Conservation (phyloP, 2,797 vertebrate genomes). For the Gymnocypris eckloni region DNA sequence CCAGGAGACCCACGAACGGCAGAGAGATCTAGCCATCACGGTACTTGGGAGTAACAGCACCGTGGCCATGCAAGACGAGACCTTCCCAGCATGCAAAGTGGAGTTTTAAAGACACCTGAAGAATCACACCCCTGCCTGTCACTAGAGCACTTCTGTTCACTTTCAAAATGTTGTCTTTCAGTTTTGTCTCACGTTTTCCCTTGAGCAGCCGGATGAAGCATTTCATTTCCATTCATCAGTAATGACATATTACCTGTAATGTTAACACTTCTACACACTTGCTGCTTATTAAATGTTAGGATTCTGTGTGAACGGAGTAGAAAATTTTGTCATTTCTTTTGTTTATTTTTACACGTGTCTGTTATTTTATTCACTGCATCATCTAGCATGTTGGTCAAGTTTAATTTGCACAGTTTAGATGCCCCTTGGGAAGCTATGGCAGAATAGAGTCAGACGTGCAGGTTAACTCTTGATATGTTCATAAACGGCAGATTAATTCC, state of each 20-base stretch:
- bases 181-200: background rate
- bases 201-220: background rate
- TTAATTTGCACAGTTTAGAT: slow-evolving; percentile 48
- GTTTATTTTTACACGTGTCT: background rate
- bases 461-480: background rate
- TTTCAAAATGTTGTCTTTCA: background rate
- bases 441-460: background rate
- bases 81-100: slow-evolving; percentile 95
- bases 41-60: slow-evolving; percentile 95
- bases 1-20: slow-evolving; percentile 84
- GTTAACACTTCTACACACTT: background rate
- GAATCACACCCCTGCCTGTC: slow-evolving; percentile 18
- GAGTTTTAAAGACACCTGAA: slow-evolving; percentile 83
- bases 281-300: slow-evolving; percentile 1
- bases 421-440: background rate
- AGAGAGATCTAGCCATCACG: slow-evolving; percentile 83
- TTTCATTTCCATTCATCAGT: background rate
- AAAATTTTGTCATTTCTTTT: background rate
- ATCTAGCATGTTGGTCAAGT: background rate
- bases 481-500: background rate
- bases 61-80: slow-evolving; percentile 96
- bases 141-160: slow-evolving; percentile 33
- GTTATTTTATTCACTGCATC: slow-evolving; percentile 7
- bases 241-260: background rate
- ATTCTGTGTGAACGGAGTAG: background rate